Conservation (phyloP, 2,888 invertebrate genomes). For the Lepidocyrtoides sp. region DNA sequence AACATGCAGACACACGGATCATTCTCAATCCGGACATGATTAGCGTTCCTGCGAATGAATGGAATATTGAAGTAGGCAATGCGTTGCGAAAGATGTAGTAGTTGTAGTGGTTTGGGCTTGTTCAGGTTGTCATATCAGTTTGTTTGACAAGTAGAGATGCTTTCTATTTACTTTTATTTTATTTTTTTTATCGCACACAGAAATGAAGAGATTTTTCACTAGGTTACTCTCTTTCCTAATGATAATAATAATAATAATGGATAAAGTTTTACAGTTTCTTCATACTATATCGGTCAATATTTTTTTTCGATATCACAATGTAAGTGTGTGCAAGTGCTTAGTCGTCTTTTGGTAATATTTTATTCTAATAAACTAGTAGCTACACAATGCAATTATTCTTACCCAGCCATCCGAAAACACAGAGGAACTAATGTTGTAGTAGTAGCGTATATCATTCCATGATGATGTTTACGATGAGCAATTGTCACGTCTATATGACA, state of each 20-base stretch:
- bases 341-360: neutral
- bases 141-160: conserved; percentile 39
- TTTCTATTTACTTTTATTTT: neutral
- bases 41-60: conserved; percentile 49
- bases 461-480: conserved; percentile 39
- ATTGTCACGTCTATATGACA: neutral
- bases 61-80: conserved; percentile 44
- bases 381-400: conserved; percentile 35
- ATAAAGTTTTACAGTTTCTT: neutral
- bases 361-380: neutral
- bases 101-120: neutral
- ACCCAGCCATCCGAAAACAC: neutral
- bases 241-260: neutral
- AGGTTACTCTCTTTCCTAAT: neutral
- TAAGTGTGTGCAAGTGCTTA: neutral
- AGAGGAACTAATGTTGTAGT: neutral
- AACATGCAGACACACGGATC: conserved; percentile 54
- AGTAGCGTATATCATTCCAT: conserved; percentile 15
- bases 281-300: neutral
- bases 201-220: neutral
- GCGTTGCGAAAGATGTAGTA: neutral
- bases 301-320: no score
- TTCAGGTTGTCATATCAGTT: conserved; percentile 53
- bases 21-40: conserved; percentile 66
- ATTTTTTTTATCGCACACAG: neutral